phyloP scores from a whole-genome alignment of 2,797 vertebrate genomes.

The Lutjanus argentimaculatus region DNA sequence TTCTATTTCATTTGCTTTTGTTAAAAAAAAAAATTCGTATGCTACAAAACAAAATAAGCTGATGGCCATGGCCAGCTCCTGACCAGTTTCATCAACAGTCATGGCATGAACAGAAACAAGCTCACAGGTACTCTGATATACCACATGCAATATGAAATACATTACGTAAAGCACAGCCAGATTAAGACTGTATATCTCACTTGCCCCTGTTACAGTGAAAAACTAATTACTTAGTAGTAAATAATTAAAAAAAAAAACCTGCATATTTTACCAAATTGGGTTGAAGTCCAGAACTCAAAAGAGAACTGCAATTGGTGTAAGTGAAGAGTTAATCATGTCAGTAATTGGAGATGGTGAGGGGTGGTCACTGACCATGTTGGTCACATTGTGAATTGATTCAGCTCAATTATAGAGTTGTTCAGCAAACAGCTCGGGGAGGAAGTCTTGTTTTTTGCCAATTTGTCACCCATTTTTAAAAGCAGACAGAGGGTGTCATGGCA shows the following conservation, averaged over 20 bases:
- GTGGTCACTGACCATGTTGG: slow-evolving; percentile 26
- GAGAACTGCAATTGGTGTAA: background rate
- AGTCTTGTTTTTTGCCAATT: slow-evolving; percentile 30
- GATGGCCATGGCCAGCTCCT: background rate
- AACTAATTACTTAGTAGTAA: background rate
- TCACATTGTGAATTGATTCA: slow-evolving; percentile 41
- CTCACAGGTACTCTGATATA: background rate
- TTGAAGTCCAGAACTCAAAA: background rate
- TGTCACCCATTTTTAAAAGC: slow-evolving; percentile 11
- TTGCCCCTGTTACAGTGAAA: background rate
- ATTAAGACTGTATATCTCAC: background rate
- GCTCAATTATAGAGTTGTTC: slow-evolving; percentile 46
- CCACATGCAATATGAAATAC: background rate
- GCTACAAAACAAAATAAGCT: background rate
- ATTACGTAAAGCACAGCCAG: background rate
- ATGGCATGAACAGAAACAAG: background rate
- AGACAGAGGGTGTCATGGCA: slow-evolving; percentile 13
- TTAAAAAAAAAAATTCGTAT: background rate
- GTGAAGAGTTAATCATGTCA: slow-evolving; percentile 26
- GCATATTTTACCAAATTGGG: background rate
- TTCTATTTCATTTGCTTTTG: background rate
- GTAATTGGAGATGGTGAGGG: slow-evolving; percentile 38
- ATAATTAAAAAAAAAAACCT: background rate
- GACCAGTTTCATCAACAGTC: slow-evolving; percentile 7
- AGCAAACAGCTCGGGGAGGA: slow-evolving; percentile 41